Evolutionary conservation across 2,888 invertebrate genomes (phyloP), one percentile per base, ranked within the genome.

Genomic region (Mesopsocus fuscifrons): DNA sequence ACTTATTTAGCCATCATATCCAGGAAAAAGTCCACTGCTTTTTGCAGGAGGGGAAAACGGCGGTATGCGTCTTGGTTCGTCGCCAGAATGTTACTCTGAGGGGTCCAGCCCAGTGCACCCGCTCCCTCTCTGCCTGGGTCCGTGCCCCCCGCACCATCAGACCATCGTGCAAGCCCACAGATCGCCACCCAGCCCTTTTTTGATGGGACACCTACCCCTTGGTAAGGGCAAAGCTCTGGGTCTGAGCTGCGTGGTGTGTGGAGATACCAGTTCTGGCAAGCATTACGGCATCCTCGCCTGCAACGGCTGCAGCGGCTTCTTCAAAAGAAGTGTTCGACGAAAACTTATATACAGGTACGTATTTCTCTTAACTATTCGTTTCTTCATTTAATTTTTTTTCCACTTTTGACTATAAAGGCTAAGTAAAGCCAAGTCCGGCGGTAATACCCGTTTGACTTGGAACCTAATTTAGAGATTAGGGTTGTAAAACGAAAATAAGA

Each of bases 231-330:
- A 79, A 59, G 63, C 72, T 38, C 66, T 75, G 2, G 91, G 92
- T 1, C 67, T 95, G 43, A 80, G 83, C 45, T 97, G 95, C 62
- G 87, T 94, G 43, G 95, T 97, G 1, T 95, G 95, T 55, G 94
- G 94, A 0, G 95, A 95, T 61, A 92, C 92, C 4, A 89, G 89
- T 52, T 91, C 89, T 2, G 95, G 95, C 2, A 95, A 95, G 56
- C 95, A 95, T 61, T 95, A 94, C 61, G 95, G 97, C 1, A 95
- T 97, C 55, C 70, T 97, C 49, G 97, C 97, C 1, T 98, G 98
- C 63, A 98, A 98, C 57, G 98, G 98, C 1, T 98, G 98, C 67
- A 92, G 91, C 45, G 98, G 98, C 0, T 98, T 98, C 68, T 98
- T 98, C 69, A 98, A 98, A 60, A 66, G 97, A 49, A 91, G 89